Evolutionary conservation across 2,113 vertebrate genomes (phyloP).

Genomic region (Eonycteris spelaea): DNA sequence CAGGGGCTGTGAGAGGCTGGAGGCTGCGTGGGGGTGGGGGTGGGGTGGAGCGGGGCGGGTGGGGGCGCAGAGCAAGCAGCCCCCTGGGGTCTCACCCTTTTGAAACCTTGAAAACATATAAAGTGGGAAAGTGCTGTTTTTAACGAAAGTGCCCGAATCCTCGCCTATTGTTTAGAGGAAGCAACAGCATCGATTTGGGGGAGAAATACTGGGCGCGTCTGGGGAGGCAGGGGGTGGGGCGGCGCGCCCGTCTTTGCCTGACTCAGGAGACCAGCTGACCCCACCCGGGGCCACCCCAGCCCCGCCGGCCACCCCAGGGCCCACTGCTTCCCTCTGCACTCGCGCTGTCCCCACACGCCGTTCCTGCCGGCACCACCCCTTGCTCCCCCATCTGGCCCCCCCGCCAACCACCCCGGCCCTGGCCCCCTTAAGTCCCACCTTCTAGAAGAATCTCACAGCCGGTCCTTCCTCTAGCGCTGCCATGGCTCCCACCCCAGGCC

Average conservation of each 20-base stretch:
- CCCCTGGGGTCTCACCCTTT: too few species aligned
- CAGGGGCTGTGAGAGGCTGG: too few species aligned
- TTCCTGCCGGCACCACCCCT: accelerated
- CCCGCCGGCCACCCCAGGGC: not conserved
- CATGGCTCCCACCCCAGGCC: not conserved
- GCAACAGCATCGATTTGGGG: not conserved
- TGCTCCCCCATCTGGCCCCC: not conserved
- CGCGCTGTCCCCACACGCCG: not conserved
- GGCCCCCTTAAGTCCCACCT: not conserved
- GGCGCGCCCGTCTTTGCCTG: accelerated
- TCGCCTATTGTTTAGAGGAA: not conserved
- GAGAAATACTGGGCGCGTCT: not conserved
- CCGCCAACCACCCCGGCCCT: not conserved
- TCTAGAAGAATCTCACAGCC: not conserved
- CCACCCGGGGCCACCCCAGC: accelerated
- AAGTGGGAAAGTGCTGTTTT: not conserved
- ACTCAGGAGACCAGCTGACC: not conserved
- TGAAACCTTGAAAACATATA: too few species aligned
- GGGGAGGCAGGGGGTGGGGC: accelerated
- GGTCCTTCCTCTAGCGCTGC: not conserved
- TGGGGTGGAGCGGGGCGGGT: too few species aligned
- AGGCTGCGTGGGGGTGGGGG: too few species aligned
- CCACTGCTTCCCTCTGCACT: not conserved
- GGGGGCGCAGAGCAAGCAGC: not conserved
- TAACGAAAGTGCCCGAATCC: not conserved